A percentile compares a stretch with the other conserved stretches of the same genome.
These are phyloP conservation scores for Macrostomum cliftonense DNA, from an alignment of 2,888 invertebrate species.

Conservation along the genomic window DNA sequence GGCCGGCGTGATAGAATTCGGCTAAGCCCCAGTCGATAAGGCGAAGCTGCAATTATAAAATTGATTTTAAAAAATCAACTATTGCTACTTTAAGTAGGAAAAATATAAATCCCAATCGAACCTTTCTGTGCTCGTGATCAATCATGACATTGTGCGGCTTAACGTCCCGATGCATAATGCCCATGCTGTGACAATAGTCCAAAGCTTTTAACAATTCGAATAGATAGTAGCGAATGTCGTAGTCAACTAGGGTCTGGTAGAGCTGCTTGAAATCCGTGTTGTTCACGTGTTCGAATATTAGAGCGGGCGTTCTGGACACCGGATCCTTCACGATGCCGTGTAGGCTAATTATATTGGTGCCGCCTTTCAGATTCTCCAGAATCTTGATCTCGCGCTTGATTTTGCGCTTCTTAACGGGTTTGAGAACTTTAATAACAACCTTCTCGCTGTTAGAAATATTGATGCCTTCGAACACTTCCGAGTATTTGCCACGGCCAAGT, in stretches of 20 bases:
- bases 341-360: conserved; percentile 93
- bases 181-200: conserved; percentile 99
- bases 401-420: conserved; percentile 99
- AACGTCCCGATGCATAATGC: conserved; percentile 98
- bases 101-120: too few relatives aligned
- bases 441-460: conserved; percentile 94
- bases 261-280: conserved; percentile 83
- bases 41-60: conserved; percentile 46
- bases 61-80: too few relatives aligned
- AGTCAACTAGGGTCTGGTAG: conserved; percentile 84
- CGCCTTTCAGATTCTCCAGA: conserved; percentile 92
- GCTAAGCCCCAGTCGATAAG: conserved; percentile 99
- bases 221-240: conserved; percentile 96
- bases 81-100: too few relatives aligned
- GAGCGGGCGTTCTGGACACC: conserved; percentile 71
- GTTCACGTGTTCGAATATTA: conserved; percentile 99
- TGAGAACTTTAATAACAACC: conserved; percentile 19
- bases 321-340: conserved; percentile 92
- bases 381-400: conserved; percentile 99
- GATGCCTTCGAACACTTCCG: conserved; percentile 98
- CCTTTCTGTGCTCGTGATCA: conserved; percentile 41
- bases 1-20: conserved; percentile 97
- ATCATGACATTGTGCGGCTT: conserved; percentile 99
- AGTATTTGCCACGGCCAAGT: conserved; percentile 99
- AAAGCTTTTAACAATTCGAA: conserved; percentile 91